Percentiles rank a stretch among this genome's conserved stretches.
phyloP scores from a whole-genome alignment of 2,888 invertebrate genomes.

The Platycheirus rosarum region DNA sequence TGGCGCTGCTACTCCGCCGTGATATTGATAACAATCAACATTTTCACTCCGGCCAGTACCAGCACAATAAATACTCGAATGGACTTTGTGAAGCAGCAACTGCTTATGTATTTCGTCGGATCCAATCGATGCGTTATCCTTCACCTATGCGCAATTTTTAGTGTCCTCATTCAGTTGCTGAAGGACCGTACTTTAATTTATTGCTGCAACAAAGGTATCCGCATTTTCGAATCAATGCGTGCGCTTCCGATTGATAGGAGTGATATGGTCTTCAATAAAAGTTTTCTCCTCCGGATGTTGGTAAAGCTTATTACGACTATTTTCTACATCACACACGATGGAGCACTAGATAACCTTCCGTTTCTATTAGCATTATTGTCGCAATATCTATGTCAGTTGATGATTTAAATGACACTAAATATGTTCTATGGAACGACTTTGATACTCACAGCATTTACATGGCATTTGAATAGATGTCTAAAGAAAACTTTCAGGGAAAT shows the following conservation, averaged over 20 bases:
- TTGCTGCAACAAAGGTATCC: constrained; percentile 76
- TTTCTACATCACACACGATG: constrained; percentile 71
- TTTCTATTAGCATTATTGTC: constrained; percentile 75
- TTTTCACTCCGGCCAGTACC: constrained; percentile 70
- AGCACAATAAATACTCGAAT: constrained; percentile 73
- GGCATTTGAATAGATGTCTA: constrained; percentile 77
- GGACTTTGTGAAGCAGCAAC: constrained; percentile 76
- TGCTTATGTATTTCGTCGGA: constrained; percentile 77
- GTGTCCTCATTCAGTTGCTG: constrained; percentile 76
- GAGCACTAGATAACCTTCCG: constrained; percentile 10
- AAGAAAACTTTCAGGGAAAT: constrained; percentile 68
- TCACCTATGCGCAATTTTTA: constrained; percentile 74
- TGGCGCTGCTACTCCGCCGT: constrained; percentile 75
- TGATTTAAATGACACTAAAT: constrained; percentile 76
- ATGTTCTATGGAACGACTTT: constrained; percentile 75
- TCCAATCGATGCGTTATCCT: constrained; percentile 76
- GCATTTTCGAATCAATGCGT: constrained; percentile 37
- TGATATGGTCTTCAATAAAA: constrained; percentile 10
- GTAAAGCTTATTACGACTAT: constrained; percentile 48
- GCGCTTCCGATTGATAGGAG: neutral
- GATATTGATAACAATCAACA: constrained; percentile 27
- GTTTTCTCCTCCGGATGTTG: constrained; percentile 32
- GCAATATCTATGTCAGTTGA: constrained; percentile 75
- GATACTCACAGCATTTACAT: constrained; percentile 75
- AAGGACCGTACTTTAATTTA: constrained; percentile 74